Evolutionary conservation across 1,140 invertebrate species (phyloP).

Genomic region (Platorchestia sp.): DNA sequence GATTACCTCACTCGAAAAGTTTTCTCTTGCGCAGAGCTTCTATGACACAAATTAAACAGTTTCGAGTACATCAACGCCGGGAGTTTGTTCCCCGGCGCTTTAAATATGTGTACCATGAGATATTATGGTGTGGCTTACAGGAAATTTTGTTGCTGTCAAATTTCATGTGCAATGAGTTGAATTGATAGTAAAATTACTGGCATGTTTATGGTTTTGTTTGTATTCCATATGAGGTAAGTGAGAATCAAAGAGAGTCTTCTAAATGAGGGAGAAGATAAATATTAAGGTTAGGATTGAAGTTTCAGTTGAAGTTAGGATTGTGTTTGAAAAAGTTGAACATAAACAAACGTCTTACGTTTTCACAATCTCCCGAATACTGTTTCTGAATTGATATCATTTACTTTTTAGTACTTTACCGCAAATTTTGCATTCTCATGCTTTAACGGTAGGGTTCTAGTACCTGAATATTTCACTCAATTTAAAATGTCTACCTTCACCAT

Average conservation of each 20-base stretch:
- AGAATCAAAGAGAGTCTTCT: no score
- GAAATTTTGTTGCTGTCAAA: no score
- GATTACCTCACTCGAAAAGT: neutral
- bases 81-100: neutral
- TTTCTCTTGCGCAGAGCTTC: neutral
- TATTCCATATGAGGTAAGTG: no score
- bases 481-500: neutral
- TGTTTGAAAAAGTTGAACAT: neutral
- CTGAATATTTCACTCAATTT: neutral
- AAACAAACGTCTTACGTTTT: neutral
- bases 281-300: no score
- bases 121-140: no score
- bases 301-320: neutral
- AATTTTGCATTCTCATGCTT: neutral
- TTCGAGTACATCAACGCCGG: neutral
- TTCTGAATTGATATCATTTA: neutral
- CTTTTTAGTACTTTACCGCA: neutral
- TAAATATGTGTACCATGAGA: no score
- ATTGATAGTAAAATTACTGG: no score
- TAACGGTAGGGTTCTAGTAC: neutral
- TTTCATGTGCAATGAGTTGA: no score
- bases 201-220: no score
- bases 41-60: neutral
- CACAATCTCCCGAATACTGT: neutral
- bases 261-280: no score